Base-by-base conservation (phyloP, 2,113 vertebrate genomes). In the Procavia capensis region DNA sequence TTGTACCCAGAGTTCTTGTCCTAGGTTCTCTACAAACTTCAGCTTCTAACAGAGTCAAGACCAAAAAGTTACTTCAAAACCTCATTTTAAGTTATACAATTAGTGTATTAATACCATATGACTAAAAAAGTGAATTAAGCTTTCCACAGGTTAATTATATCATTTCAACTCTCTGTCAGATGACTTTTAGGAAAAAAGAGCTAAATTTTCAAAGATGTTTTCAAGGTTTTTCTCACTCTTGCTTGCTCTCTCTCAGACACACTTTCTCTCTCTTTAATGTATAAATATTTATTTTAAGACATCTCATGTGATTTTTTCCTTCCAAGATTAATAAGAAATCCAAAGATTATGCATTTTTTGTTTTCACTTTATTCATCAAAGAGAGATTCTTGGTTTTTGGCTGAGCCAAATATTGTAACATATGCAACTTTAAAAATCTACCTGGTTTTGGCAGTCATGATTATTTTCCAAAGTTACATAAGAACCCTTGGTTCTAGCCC, bases 301-400 rank as follows among this genome's bases (percentile, higher is more conserved):
- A 45, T 27, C 31, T 90, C 13, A 2, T 66, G 2, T 84, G 25
- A 36, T 66, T 81, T 76, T 76, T 34, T 68, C 22, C 9, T 84
- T 68, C 22, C 36, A 90, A 88, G 20, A 72, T 93, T 84, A 72
- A 82, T 36, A 75, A 63, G 57, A 31, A 50, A 3, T n/a, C 57
- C 29, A 76, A 4, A 81, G 47, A 91, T 24, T 88, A 61, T 39
- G 25, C 93, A 43, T 43, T 90, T 75, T 82, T 88, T 88, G 22
- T 92, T 93, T 93, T 54, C 43, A 50, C 85, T 90, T 94, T 68
- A 90, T 84, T 88, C 39, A 79, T 81, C 81, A 92, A 45, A 74
- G 50, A 70, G 41, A 34, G 11, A 81, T 19, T 61, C 20, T 17
- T 47, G 4, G 19, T 80, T 78, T 31, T 47, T 96, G 43, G 68